Base-by-base conservation (phyloP, 1,140 invertebrate genomes). In the Diorhabda elongata region DNA sequence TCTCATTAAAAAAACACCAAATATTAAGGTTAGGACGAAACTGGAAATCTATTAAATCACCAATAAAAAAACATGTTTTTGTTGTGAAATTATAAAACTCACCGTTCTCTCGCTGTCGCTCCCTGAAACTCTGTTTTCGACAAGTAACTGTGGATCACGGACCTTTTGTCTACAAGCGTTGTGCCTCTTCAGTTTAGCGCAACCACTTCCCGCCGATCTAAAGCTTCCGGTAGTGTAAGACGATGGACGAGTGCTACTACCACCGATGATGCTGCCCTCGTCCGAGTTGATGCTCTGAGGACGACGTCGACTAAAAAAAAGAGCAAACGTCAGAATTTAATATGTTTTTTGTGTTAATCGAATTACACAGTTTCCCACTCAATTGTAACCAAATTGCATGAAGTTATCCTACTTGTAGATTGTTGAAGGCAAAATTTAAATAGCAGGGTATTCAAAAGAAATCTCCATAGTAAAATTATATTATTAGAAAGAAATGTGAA, bases 151-250 rank as follows among this genome's bases (percentile, higher is more conserved):
- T 5, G 67, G 56, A 61, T 74, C 73, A 3, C 75, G 61, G 58
- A 52, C 73, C 61, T 75, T 75, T 61, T 76, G 75, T 61, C 75
- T 69, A 66, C 71, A 74, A 11, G 75, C 75, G 68, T 76, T 75
- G 47, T 75, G 72, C 7, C 75, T 58, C 63, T 73, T 76, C 70
- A 76, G 60, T 68, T 76, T 76, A 68, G 72, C 66, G 66, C 72
- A 76, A 56, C 74, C 75, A 64, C 72, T 73, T 69, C 70, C 73
- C 58, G 68, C 70, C 58, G 71, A 72, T 47, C 74, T 66, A 59
- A 76, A 75, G 64, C 75, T 76, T 67, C 72, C 72, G 47, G 70
- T 69, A 47, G 65, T 69, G 26, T 42, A 64, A 8, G 61, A 60
- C 42, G 64, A 58, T 4, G 67, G 52, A 42, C 67, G 69, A 47